Evolutionary conservation across 2,797 vertebrate species (phyloP).

Genomic region (Petrocephalus schoutedeni): DNA sequence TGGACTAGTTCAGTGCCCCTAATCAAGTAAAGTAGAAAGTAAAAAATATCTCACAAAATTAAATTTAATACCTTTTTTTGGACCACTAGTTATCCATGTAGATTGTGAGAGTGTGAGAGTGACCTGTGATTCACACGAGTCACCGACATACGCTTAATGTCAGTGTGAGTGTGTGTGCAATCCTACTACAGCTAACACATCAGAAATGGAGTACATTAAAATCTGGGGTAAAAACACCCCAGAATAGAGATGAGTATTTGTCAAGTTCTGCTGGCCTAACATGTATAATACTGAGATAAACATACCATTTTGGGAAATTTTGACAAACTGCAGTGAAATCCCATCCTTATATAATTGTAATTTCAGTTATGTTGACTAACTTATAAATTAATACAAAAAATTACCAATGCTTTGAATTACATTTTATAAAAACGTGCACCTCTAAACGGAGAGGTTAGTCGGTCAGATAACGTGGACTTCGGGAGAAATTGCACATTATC

Average conservation of each 20-base stretch:
- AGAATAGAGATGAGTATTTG: neutral
- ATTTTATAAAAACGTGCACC: neutral
- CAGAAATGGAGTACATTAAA: neutral
- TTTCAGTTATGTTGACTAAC: neutral
- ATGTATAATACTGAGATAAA: neutral
- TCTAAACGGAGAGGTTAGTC: neutral
- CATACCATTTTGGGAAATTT: neutral
- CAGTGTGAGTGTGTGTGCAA: neutral
- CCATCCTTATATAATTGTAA: neutral
- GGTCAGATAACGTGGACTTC: neutral
- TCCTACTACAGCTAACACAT: neutral
- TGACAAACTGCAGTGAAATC: neutral
- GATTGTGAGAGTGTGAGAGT: neutral
- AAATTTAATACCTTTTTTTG: neutral
- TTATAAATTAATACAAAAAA: neutral
- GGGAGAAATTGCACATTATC: neutral
- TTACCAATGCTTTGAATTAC: neutral
- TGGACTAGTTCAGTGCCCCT: neutral
- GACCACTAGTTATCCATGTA: neutral
- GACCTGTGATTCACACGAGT: neutral
- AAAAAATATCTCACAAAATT: neutral
- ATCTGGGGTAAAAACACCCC: neutral
- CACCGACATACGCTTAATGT: neutral
- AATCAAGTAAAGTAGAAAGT: neutral
- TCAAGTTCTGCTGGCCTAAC: neutral